These are phyloP conservation scores for Metopolophium dirhodum DNA, from an alignment of 1,140 invertebrate genomes.

Conservation along the genomic window DNA sequence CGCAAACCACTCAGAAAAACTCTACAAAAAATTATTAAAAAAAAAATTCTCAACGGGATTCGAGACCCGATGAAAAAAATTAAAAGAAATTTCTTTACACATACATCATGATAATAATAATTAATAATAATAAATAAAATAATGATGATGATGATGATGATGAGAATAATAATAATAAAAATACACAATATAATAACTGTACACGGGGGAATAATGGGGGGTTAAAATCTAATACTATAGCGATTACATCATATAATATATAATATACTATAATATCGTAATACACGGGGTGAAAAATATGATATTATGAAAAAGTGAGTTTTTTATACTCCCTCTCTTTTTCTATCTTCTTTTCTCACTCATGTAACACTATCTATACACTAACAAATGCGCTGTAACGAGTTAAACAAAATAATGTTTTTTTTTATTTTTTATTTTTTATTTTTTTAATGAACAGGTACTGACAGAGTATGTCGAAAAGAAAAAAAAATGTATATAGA, in stretches of 20 bases:
- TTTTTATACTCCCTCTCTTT: background rate
- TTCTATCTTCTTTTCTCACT: background rate
- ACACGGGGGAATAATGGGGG: background rate
- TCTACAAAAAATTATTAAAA: slow-evolving; percentile 30
- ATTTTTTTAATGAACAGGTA: slow-evolving; percentile 50
- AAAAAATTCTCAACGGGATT: background rate
- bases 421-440: background rate
- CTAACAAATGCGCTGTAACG: slow-evolving; percentile 57
- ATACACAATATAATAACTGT: slow-evolving; percentile 36
- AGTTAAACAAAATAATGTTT: slow-evolving; percentile 39
- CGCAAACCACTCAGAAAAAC: slow-evolving; percentile 25
- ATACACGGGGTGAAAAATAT: background rate
- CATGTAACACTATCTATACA: slow-evolving; percentile 43
- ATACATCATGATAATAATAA: slow-evolving; percentile 20
- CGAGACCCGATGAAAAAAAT: background rate
- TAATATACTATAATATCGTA: background rate
- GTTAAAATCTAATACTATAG: slow-evolving; percentile 32
- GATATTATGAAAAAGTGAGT: background rate
- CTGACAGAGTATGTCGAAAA: slow-evolving; percentile 10
- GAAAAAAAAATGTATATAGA: background rate
- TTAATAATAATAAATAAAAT: slow-evolving; percentile 16
- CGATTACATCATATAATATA: background rate
- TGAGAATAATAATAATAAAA: background rate
- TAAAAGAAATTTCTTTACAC: background rate
- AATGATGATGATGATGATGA: background rate